Evolutionary conservation across 2,113 vertebrate species (phyloP).

Genomic region (Lucifuga dentata): DNA sequence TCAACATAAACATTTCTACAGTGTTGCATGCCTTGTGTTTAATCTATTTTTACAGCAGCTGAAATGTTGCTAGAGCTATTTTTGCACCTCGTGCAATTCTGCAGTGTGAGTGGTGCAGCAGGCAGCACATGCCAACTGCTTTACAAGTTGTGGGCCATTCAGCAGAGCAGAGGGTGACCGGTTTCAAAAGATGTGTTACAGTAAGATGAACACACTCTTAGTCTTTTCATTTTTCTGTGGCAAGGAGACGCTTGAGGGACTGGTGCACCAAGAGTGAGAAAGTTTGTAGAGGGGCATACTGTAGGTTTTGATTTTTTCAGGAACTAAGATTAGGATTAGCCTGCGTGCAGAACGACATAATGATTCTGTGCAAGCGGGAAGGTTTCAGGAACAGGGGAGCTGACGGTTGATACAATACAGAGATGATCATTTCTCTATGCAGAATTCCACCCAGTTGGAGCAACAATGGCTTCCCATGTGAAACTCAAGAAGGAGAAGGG

Average conservation of each 20-base stretch:
- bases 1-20: slow-evolving; percentile 26
- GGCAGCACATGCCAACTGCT: slow-evolving; percentile 57
- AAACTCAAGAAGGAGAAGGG: slow-evolving; percentile 75
- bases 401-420: not conserved
- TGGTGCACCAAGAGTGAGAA: not conserved
- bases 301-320: too few species aligned
- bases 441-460: slow-evolving; percentile 70
- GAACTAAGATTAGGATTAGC: not conserved
- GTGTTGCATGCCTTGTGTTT: slow-evolving; percentile 34
- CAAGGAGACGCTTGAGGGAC: slow-evolving; percentile 39
- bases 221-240: slow-evolving; percentile 41
- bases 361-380: not conserved
- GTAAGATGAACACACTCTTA: slow-evolving; percentile 56
- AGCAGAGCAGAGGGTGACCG: slow-evolving; percentile 30
- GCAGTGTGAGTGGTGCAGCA: slow-evolving; percentile 47
- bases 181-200: slow-evolving; percentile 67
- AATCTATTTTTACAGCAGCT: slow-evolving; percentile 70
- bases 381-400: not conserved
- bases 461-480: slow-evolving; percentile 78
- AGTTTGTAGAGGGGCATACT: not conserved
- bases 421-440: slow-evolving; percentile 23
- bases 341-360: too few species aligned
- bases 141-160: slow-evolving; percentile 43
- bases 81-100: slow-evolving; percentile 60
- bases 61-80: slow-evolving; percentile 66